Conservation (phyloP, 1,140 invertebrate genomes). For the Zaprionus davidi region DNA sequence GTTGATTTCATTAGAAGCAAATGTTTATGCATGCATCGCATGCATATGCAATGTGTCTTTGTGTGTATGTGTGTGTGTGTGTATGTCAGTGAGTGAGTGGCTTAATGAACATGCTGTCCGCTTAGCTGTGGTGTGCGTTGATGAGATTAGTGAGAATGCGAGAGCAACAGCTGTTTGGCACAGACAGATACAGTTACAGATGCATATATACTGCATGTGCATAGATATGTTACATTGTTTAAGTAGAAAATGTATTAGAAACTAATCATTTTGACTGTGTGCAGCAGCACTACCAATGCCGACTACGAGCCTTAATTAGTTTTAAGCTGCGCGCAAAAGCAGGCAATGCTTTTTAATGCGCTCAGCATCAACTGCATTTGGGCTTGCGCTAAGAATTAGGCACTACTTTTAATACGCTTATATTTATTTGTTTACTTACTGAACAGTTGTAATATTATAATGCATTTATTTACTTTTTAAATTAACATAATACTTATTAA, state of each 20-base stretch:
- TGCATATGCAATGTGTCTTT: not conserved
- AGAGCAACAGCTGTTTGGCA: conserved; percentile 8
- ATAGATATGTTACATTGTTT: too few relatives aligned
- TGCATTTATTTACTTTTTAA: not conserved
- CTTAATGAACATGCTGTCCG: conserved; percentile 40
- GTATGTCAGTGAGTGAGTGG: not conserved
- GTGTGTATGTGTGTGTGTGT: not conserved
- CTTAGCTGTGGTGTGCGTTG: conserved; percentile 28
- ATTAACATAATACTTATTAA: not conserved
- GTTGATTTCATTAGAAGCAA: conserved; percentile 54
- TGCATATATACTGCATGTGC: too few relatives aligned
- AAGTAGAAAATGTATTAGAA: not conserved
- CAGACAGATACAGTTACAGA: not conserved
- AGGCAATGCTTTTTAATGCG: not conserved
- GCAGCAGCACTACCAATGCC: not conserved
- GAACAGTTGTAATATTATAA: not conserved
- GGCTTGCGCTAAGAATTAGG: not conserved
- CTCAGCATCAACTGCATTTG: not conserved
- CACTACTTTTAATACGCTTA: not conserved
- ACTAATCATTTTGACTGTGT: not conserved
- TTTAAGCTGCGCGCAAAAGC: not conserved
- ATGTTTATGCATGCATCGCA: not conserved
- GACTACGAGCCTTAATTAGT: not conserved
- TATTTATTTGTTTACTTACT: too few relatives aligned
- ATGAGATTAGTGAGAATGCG: conserved; percentile 37